Base-by-base conservation (phyloP, 1,140 invertebrate genomes). In the Oryctes rhinoceros region DNA sequence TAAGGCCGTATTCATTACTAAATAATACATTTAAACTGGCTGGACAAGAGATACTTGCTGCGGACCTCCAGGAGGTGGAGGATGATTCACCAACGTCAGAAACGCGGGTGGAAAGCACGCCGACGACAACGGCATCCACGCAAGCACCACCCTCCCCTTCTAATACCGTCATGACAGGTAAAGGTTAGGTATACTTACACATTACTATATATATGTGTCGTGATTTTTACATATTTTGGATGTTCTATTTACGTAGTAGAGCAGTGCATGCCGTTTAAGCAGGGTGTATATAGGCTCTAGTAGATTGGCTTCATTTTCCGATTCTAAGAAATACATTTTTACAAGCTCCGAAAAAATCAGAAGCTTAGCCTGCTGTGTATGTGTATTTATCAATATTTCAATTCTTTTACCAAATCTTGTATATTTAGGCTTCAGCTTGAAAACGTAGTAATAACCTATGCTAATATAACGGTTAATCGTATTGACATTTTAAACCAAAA, bases 141-240 rank as follows among this genome's bases (percentile, higher is more conserved):
- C 77, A 81, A 75, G 39, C 80, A 20, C 82, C 81, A 18, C 77
- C 86, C 10, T 85, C 86, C 53, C 85, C 85, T 13, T 83, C 86
- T 6, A 86, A 84, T 83, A 86, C 85, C 49, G 83, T 84, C 79
- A 87, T 87, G 86, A 87, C 86, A 87, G 86, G 86, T 87, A 85
- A 81, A 81, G 75, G 76, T 82, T 78, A 81, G 75, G 59, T 78
- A 78, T 78, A 78, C 24, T 76, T 53, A 39, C 62, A 71, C 44
- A 79, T 67, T 79, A 44, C 44, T n/a, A n/a, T 76, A 76, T 76
- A 13, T 18, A 76, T 76, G 75, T 76, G 75, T 76, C 47, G 75
- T 76, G 20, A 76, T 47, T 76, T 37, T 59, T n/a, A n/a, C 35
- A 24, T 71, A 24, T 71, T 35, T 24, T 13, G 20, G 4, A 30